Evolutionary conservation across 2,797 vertebrate genomes (phyloP).

Genomic region (Gallinago stenura): DNA sequence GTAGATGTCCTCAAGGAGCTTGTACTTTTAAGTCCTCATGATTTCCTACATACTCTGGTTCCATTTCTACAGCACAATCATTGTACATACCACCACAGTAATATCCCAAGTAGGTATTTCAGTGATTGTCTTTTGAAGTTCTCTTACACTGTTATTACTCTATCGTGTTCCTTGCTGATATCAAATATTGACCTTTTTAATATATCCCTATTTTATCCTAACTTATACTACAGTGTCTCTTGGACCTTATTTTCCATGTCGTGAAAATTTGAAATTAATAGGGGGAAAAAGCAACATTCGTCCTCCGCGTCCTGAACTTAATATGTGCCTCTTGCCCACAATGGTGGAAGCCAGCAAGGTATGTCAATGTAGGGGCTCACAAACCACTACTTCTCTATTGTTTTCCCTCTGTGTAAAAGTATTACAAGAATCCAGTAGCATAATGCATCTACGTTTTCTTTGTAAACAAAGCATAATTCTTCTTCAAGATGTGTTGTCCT

Average conservation of each 20-base stretch:
- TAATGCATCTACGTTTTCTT: slow-evolving; percentile 7
- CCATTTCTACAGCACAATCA: slow-evolving; percentile 99
- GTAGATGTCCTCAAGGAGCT: slow-evolving; percentile 98
- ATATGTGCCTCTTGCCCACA: slow-evolving; percentile 98
- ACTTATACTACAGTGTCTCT: slow-evolving; percentile 91
- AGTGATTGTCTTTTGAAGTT: slow-evolving; percentile 63
- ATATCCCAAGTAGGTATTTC: slow-evolving; percentile 94
- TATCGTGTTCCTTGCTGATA: slow-evolving; percentile 47
- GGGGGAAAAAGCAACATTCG: slow-evolving; percentile 98
- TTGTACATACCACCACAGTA: slow-evolving; percentile 99
- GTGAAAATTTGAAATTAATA: slow-evolving; percentile 99
- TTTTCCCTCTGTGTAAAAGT: neutral
- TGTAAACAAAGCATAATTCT: slow-evolving; percentile 56
- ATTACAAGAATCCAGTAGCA: neutral
- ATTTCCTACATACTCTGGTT: slow-evolving; percentile 98
- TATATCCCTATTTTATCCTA: slow-evolving; percentile 58
- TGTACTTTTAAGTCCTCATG: slow-evolving; percentile 96
- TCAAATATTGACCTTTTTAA: slow-evolving; percentile 50
- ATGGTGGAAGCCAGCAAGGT: slow-evolving; percentile 99
- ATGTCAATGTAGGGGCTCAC: slow-evolving; percentile 25
- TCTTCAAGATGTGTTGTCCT: slow-evolving; percentile 76
- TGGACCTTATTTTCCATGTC: slow-evolving; percentile 97
- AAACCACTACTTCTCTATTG: neutral
- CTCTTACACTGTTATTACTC: slow-evolving; percentile 63
- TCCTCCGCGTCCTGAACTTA: slow-evolving; percentile 95